Evolutionary conservation across 2,113 vertebrate species (phyloP), one percentile per base, ranked within the genome.

Genomic region (Pachyramphus minor): DNA sequence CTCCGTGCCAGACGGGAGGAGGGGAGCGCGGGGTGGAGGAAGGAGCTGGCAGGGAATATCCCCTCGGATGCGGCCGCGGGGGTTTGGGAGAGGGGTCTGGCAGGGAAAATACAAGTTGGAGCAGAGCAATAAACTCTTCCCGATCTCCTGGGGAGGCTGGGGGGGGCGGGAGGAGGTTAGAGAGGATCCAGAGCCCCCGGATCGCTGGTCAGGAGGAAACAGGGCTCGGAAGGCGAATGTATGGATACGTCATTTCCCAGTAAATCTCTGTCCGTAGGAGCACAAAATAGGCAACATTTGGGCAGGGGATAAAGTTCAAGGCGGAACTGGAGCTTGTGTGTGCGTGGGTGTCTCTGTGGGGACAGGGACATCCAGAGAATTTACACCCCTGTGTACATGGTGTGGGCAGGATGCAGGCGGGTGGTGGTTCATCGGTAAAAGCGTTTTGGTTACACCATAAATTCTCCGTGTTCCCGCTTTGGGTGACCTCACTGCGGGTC

Each of bases 1-100:
- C 87, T 84, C 74, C 31, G 52, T 64, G 91, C 91, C 94, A 74
- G 87, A 20, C 73, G 14, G 94, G 87, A 85, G 91, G 76, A 84
- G 69, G 94, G 62, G 83, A 60, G 80, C 14, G 13, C 2, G 84
- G 84, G 49, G 69, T 31, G 69, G 53, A 24, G 56, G 90, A 59
- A 37, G 69, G 79, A 31, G 42, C 72, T 45, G 71, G 64, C 50
- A 33, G 52, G 6, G 56, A 74, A 30, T 13, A 11, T 58, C 89
- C 80, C 83, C 6, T 24, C 66, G 63, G 18, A 27, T 24, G 52
- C 44, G 27, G 50, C 74, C 41, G 15, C 16, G 6, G 45, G 60
- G 10, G 9, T 3, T 49, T 2, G 41, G 41, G 41, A 14, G 47
- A 8, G 39, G 14, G 23, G 30, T 6, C 42, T 49, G 9, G 19